These are phyloP conservation scores for Anastatus disparis DNA, from an alignment of 1,140 invertebrate species.

Conservation along the genomic window DNA sequence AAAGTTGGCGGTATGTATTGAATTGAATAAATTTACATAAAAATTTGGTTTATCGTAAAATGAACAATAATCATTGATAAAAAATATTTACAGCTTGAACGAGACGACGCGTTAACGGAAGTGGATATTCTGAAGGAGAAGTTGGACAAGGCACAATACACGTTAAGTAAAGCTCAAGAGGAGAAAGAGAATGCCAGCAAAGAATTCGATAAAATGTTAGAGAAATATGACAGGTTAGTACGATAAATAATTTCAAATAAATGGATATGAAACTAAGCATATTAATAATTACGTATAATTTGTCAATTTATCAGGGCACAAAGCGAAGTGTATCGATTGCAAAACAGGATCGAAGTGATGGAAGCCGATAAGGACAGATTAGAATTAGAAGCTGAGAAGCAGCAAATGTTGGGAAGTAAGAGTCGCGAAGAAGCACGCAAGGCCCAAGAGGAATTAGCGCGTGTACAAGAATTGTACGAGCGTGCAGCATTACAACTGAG, in stretches of 20 bases:
- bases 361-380: constrained; percentile 88
- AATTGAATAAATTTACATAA: background rate
- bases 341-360: constrained; percentile 86
- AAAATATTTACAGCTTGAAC: constrained; percentile 75
- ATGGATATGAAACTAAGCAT: too few relatives aligned
- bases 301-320: constrained; percentile 73
- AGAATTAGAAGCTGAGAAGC: constrained; percentile 87
- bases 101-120: constrained; percentile 86
- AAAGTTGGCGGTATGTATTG: constrained; percentile 77
- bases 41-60: background rate
- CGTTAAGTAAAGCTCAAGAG: constrained; percentile 83
- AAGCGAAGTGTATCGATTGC: constrained; percentile 87
- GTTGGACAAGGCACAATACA: constrained; percentile 84
- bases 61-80: background rate
- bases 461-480: constrained; percentile 88
- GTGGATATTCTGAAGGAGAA: constrained; percentile 90
- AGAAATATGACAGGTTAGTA: constrained; percentile 89
- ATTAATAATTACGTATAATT: too few relatives aligned
- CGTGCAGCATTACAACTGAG: constrained; percentile 83
- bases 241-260: background rate
- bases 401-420: constrained; percentile 80
- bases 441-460: constrained; percentile 83
- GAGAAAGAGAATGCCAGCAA: constrained; percentile 88
- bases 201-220: constrained; percentile 91
- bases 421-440: constrained; percentile 87